Evolutionary conservation across 2,797 vertebrate species (phyloP), one percentile per base, ranked within the genome.

Genomic region (Champsocephalus esox): DNA sequence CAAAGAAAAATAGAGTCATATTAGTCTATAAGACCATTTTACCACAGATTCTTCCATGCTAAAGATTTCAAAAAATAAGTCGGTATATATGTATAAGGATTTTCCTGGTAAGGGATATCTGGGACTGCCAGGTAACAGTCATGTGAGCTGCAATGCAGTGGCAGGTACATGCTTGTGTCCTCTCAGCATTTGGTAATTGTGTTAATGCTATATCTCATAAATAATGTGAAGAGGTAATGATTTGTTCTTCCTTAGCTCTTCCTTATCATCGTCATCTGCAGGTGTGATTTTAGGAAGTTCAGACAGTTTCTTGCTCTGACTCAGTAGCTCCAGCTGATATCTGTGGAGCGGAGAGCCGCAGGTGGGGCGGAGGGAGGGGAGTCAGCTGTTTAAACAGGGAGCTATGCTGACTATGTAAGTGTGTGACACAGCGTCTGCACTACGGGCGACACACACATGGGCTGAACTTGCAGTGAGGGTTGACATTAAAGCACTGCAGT

Each of bases 341-440:
- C 59, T 66, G 67, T 60, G 44, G 21, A 59, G 66, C 12, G 7
- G 51, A 58, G 72, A 44, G 66, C 49, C 16, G 41, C 59, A 79
- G 64, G 55, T 56, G 64, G 65, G 69, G 73, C 38, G 62, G 34
- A 38, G 34, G 65, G 71, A 74, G 43, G 62, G 64, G 64, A 28
- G 69, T 6, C 43, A 48, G 59, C 7, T 1, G 28, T 77, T 87
- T 91, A 88, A 91, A 91, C 78, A 72, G 13, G 87, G 83, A 91
- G 85, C 75, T 86, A 89, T 94, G 87, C 81, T 63, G 73, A 80
- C 79, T 80, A 86, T 90, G 82, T 75, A 78, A 73, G 19, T 73
- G 82, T 91, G 90, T 93, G 92, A 94, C 91, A 89, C 87, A 86
- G 91, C 92, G 8, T 13, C 5, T 65, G 73, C 34, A 21, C 32